A percentile compares a stretch with the other conserved stretches of the same genome.
phyloP scores from a whole-genome alignment of 2,888 invertebrate genomes.

The Papilio elwesi region DNA sequence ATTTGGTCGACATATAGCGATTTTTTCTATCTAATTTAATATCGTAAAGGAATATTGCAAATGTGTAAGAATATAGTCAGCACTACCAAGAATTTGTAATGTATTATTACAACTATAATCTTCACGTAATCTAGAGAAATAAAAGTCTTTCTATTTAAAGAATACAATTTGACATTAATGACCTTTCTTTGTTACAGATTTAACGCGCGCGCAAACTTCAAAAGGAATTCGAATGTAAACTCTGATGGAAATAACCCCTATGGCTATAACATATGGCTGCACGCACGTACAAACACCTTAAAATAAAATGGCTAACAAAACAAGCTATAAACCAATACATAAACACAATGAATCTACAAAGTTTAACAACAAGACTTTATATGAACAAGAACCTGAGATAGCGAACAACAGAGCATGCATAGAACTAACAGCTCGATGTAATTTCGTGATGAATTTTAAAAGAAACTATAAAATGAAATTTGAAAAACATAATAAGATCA shows the following conservation, averaged over 20 bases:
- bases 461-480: constrained; percentile 42
- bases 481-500: constrained; percentile 43
- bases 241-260: constrained; percentile 38
- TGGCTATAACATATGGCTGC: constrained; percentile 46
- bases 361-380: constrained; percentile 24
- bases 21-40: too few species aligned
- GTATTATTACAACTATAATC: too few species aligned
- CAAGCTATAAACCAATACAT: constrained; percentile 32
- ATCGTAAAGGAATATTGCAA: too few species aligned
- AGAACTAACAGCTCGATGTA: neutral
- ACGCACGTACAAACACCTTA: constrained; percentile 37
- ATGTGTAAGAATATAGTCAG: too few species aligned
- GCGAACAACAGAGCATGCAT: constrained; percentile 20
- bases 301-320: constrained; percentile 45
- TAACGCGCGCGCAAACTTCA: constrained; percentile 28
- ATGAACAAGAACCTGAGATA: constrained; percentile 32
- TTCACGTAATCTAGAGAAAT: neutral
- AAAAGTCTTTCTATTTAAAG: constrained; percentile 11
- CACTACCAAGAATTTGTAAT: too few species aligned
- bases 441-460: constrained; percentile 39
- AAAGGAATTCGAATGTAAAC: constrained; percentile 38
- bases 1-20: too few species aligned
- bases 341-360: constrained; percentile 42
- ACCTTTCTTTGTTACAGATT: constrained; percentile 46
- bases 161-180: constrained; percentile 15